Evolutionary conservation across 2,113 vertebrate genomes (phyloP).

Genomic region (Oenanthe melanoleuca): DNA sequence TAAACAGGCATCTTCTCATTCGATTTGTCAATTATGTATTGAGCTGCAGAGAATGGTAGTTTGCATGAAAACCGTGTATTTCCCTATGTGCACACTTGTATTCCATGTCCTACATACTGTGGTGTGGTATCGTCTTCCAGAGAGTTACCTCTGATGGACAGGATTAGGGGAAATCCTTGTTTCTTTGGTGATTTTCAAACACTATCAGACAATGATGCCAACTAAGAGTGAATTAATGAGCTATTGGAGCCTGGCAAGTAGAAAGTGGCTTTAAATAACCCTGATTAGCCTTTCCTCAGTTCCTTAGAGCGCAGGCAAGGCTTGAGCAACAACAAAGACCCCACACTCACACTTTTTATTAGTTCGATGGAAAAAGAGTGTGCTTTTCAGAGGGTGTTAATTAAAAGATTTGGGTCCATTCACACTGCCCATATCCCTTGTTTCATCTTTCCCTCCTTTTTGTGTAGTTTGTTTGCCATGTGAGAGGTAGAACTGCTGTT

Average conservation of each 20-base stretch:
- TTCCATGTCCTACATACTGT: background rate
- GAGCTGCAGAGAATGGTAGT: background rate
- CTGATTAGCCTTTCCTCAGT: conserved; percentile 83
- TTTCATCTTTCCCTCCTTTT: conserved; percentile 71
- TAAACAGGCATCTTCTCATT: background rate
- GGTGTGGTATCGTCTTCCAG: conserved; percentile 73
- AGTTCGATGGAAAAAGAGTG: conserved; percentile 86
- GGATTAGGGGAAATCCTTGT: conserved; percentile 92
- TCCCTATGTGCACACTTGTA: background rate
- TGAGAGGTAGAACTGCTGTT: conserved; percentile 77
- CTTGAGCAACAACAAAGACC: conserved; percentile 81
- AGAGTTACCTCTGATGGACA: conserved; percentile 87
- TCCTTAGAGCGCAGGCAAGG: conserved; percentile 63
- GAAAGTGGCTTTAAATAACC: conserved; percentile 85
- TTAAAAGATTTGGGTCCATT: conserved; percentile 92
- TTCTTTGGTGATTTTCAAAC: conserved; percentile 92
- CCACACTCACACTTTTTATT: conserved; percentile 87
- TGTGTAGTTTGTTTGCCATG: conserved; percentile 69
- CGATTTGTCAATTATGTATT: background rate
- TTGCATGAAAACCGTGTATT: background rate
- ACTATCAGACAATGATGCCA: conserved; percentile 87
- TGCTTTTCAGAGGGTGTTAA: conserved; percentile 92
- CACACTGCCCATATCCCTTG: conserved; percentile 74
- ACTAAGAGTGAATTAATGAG: conserved; percentile 89
- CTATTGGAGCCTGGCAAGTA: conserved; percentile 77